Conservation (phyloP, 2,888 invertebrate species). For the Dromius quadrimaculatus region DNA sequence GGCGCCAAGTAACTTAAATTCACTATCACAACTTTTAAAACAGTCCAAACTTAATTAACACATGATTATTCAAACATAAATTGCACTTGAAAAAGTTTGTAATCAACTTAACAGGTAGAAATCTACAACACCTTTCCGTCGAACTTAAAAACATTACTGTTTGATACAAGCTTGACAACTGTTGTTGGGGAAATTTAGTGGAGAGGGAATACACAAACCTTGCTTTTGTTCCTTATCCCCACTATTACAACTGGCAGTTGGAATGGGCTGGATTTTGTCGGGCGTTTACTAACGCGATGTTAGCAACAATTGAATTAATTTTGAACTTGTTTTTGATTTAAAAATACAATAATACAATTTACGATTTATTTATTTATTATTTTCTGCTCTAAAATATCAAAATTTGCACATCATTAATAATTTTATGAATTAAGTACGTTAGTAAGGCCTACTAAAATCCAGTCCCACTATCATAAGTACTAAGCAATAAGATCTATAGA, state of each 20-base stretch:
- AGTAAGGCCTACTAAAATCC: not conserved
- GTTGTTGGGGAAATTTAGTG: not conserved
- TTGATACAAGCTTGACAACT: conserved; percentile 12
- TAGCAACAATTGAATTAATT: not conserved
- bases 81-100: conserved; percentile 3
- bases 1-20: no score
- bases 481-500: conserved; percentile 42
- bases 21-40: no score
- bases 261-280: conserved; percentile 4
- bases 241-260: conserved; percentile 19
- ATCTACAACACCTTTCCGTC: conserved; percentile 5
- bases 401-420: no score
- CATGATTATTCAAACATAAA: not conserved
- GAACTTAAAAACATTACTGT: conserved; percentile 31
- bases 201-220: conserved; percentile 35
- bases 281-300: conserved; percentile 1
- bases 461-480: not conserved
- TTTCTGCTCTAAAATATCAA: no score
- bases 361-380: no score
- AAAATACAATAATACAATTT: no score
- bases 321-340: not conserved
- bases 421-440: no score
- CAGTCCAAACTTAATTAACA: no score
- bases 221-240: conserved; percentile 35
- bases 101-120: conserved; percentile 27